These are phyloP conservation scores for Penaeus monodon DNA, from an alignment of 2,888 invertebrate genomes.

Conservation along the genomic window DNA sequence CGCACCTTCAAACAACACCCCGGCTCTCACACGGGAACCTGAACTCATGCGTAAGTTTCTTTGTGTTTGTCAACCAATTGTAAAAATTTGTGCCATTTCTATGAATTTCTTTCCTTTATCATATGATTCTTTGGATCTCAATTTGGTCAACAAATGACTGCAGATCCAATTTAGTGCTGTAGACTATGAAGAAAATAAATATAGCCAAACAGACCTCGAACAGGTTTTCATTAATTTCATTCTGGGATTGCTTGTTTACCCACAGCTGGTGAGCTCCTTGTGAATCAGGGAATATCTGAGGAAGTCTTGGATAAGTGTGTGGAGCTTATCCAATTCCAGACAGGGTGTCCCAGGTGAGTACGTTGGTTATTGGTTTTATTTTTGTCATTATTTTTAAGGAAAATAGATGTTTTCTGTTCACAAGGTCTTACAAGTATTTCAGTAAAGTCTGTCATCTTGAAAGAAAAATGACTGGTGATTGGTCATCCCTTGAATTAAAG, in stretches of 20 bases:
- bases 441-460: too few species aligned
- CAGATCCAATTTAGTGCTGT: too few species aligned
- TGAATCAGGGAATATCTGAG: slow-evolving; percentile 45
- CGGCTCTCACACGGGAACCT: slow-evolving; percentile 54
- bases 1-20: slow-evolving; percentile 70
- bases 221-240: neutral
- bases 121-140: too few species aligned
- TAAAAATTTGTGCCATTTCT: neutral
- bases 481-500: neutral
- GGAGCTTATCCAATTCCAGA: slow-evolving; percentile 60
- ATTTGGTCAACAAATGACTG: too few species aligned
- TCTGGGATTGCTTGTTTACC: neutral
- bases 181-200: too few species aligned
- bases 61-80: neutral
- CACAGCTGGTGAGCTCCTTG: slow-evolving; percentile 54
- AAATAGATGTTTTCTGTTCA: too few species aligned
- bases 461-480: neutral
- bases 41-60: slow-evolving; percentile 43
- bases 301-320: slow-evolving; percentile 59
- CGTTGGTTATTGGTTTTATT: neutral
- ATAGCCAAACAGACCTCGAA: too few species aligned
- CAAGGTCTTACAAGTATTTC: too few species aligned
- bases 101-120: too few species aligned
- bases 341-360: slow-evolving; percentile 61
- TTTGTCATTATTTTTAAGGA: too few species aligned